Conservation (phyloP, 2,113 vertebrate genomes). For the Lipotes vexillifer region DNA sequence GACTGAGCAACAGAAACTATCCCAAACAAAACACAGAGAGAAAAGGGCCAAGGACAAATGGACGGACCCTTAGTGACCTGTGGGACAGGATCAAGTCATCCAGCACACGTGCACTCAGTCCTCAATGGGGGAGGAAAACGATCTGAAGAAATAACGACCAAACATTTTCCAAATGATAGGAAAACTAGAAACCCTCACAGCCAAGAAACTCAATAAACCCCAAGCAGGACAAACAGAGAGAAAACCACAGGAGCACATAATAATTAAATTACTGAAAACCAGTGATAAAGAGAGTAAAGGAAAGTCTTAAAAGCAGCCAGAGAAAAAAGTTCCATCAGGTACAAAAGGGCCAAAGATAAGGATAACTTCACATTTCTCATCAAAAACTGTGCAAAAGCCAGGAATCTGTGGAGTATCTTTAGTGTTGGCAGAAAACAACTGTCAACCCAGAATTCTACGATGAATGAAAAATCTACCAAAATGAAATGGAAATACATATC, state of each 20-base stretch:
- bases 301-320: not conserved
- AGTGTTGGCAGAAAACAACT: fast-evolving
- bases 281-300: not conserved
- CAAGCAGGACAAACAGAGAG: not conserved
- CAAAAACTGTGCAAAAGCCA: fast-evolving
- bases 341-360: not conserved
- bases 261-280: not conserved
- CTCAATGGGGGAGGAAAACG: not conserved
- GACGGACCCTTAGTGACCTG: not conserved
- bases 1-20: not conserved
- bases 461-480: not conserved
- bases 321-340: not conserved
- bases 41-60: not conserved
- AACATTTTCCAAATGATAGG: not conserved
- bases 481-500: too few species aligned
- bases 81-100: not conserved
- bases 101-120: not conserved
- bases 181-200: not conserved
- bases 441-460: too few species aligned
- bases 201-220: not conserved
- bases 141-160: too few species aligned
- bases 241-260: not conserved
- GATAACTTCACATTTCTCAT: not conserved
- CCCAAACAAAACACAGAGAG: not conserved
- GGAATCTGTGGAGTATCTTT: too few species aligned